Conservation (phyloP, 2,797 vertebrate genomes). For the Chelon labrosus region DNA sequence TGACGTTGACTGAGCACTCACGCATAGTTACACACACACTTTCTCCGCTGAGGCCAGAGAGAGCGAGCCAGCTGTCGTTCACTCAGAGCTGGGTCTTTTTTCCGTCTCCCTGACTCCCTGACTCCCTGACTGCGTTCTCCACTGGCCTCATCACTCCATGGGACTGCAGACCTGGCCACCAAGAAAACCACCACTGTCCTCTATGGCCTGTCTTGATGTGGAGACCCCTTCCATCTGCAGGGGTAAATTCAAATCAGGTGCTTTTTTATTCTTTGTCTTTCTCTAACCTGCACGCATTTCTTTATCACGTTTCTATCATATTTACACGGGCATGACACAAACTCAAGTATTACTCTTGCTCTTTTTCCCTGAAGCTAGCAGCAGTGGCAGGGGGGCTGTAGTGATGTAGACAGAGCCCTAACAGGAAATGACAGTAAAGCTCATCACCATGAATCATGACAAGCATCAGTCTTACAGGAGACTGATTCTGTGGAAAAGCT, state of each 20-base stretch:
- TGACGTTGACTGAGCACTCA: slow-evolving; percentile 64
- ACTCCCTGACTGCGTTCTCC: slow-evolving; percentile 49
- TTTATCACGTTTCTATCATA: not conserved
- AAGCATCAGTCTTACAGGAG: slow-evolving; percentile 25
- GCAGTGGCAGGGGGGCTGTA: not conserved
- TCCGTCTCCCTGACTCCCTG: slow-evolving; percentile 59
- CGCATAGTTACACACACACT: slow-evolving; percentile 43
- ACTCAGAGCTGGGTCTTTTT: slow-evolving; percentile 64
- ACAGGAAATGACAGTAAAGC: slow-evolving; percentile 68
- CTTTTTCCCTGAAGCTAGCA: slow-evolving; percentile 17
- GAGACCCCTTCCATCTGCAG: slow-evolving; percentile 84
- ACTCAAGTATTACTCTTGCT: slow-evolving; percentile 1
- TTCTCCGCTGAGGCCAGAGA: slow-evolving; percentile 67
- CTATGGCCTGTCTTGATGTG: slow-evolving; percentile 86
- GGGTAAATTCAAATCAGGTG: slow-evolving; percentile 72
- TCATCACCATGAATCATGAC: slow-evolving; percentile 57
- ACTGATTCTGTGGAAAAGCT: not conserved
- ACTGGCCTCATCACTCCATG: slow-evolving; percentile 78
- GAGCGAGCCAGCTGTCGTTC: slow-evolving; percentile 58
- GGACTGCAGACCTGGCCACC: slow-evolving; percentile 82
- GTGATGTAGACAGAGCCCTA: slow-evolving; percentile 39
- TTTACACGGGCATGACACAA: not conserved
- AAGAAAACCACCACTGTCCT: slow-evolving; percentile 66
- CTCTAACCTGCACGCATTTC: slow-evolving; percentile 10
- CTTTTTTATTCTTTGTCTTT: slow-evolving; percentile 28